Percentiles rank a stretch among this genome's conserved stretches.
These are phyloP conservation scores for Rhynchotus rufescens DNA, from an alignment of 2,797 vertebrate species.

Conservation along the genomic window DNA sequence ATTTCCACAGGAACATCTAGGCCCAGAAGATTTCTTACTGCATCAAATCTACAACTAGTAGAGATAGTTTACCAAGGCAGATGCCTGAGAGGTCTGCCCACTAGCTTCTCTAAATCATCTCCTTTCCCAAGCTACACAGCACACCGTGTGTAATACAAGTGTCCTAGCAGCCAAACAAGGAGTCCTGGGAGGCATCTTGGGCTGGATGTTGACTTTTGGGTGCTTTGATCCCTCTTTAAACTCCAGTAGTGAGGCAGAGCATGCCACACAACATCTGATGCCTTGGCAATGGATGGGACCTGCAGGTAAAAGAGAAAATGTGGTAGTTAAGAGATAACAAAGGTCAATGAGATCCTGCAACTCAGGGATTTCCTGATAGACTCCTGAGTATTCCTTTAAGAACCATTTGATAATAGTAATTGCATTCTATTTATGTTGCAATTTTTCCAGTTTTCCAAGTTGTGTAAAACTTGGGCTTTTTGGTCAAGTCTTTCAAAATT, in stretches of 20 bases:
- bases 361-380: neutral
- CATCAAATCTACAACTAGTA: neutral
- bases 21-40: neutral
- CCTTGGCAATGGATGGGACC: neutral
- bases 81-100: neutral
- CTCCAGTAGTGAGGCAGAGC: neutral
- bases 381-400: neutral
- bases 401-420: neutral
- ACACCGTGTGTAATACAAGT: neutral
- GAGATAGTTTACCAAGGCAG: neutral
- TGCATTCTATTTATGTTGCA: neutral
- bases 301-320: neutral
- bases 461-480: neutral
- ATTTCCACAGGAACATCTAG: no score
- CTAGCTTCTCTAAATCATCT: neutral
- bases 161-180: neutral
- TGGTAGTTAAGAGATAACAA: neutral
- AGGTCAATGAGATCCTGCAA: neutral
- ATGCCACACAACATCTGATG: neutral
- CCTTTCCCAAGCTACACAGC: neutral
- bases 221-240: neutral
- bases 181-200: no score
- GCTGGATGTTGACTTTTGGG: neutral
- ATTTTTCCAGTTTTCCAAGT: neutral
- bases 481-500: neutral